These are phyloP conservation scores for Eumaeus atala DNA, from an alignment of 1,140 invertebrate genomes.

Conservation along the genomic window DNA sequence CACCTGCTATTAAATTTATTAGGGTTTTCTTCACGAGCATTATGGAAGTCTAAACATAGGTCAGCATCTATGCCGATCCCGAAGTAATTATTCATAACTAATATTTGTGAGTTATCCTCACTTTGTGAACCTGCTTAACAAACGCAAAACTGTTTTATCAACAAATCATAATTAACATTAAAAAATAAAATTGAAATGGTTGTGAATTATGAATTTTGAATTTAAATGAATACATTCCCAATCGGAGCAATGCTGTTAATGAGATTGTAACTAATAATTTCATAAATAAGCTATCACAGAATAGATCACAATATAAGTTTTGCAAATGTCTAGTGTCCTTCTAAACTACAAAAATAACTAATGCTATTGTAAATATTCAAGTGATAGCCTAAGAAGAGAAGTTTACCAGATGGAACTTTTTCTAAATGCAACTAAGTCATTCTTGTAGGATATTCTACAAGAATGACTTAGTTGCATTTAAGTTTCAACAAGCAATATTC, in stretches of 20 bases:
- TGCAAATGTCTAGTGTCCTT: neutral
- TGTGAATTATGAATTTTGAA: neutral
- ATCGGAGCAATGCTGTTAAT: too few relatives aligned
- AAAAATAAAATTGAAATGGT: neutral
- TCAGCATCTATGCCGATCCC: slow-evolving; percentile 99
- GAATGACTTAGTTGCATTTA: too few relatives aligned
- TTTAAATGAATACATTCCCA: neutral
- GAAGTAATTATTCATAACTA: slow-evolving; percentile 99
- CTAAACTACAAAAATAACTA: too few relatives aligned
- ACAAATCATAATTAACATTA: neutral
- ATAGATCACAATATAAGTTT: neutral
- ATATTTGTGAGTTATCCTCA: slow-evolving; percentile 99
- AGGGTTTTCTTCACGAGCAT: slow-evolving; percentile 96
- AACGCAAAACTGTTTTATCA: neutral
- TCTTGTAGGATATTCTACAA: too few relatives aligned
- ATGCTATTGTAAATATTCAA: too few relatives aligned
- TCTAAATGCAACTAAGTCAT: too few relatives aligned
- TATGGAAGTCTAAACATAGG: slow-evolving; percentile 98
- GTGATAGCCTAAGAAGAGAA: too few relatives aligned
- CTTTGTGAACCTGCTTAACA: slow-evolving; percentile 84
- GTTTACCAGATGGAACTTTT: too few relatives aligned
- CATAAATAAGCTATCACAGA: neutral
- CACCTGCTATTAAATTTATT: slow-evolving; percentile 95
- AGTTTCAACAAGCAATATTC: too few relatives aligned
- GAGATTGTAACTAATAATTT: too few relatives aligned